phyloP scores from a whole-genome alignment of 2,888 invertebrate genomes.

The Metopia argyrocephala region DNA sequence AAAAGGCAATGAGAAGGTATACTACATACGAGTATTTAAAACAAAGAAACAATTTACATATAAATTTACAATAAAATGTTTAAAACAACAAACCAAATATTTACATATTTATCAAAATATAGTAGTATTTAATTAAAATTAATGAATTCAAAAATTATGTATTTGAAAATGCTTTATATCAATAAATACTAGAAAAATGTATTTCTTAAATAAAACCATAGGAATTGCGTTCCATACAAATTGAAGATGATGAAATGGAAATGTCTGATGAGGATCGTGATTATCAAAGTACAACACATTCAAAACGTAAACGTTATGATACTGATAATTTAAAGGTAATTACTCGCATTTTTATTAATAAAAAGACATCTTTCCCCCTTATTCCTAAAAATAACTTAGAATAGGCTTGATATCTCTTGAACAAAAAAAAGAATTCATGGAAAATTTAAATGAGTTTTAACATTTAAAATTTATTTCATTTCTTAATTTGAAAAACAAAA shows the following conservation, averaged over 20 bases:
- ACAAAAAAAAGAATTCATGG: too few species aligned
- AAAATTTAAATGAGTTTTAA: too few species aligned
- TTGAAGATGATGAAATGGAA: conserved; percentile 91
- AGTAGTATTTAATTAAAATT: conserved; percentile 30
- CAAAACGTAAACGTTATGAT: conserved; percentile 77
- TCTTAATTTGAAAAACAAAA: too few species aligned
- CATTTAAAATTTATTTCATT: too few species aligned
- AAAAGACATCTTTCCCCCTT: too few species aligned
- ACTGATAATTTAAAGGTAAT: conserved; percentile 76
- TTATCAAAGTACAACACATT: conserved; percentile 72
- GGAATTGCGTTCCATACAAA: conserved; percentile 78
- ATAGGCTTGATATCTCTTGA: too few species aligned
- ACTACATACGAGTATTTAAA: conserved; percentile 18
- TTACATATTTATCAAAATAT: conserved; percentile 20
- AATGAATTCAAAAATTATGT: conserved; percentile 1
- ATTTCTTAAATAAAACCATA: conserved; percentile 62
- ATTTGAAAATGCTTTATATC: background rate
- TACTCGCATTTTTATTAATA: background rate
- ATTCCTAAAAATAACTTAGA: too few species aligned
- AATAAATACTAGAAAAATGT: background rate
- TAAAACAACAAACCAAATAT: conserved; percentile 37
- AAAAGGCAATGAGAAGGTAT: conserved; percentile 62
- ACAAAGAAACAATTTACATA: too few species aligned
- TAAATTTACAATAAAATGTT: too few species aligned
- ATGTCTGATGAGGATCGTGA: conserved; percentile 88